Base-by-base conservation (phyloP, 2,797 vertebrate species). In the Aphelocoma californica region DNA sequence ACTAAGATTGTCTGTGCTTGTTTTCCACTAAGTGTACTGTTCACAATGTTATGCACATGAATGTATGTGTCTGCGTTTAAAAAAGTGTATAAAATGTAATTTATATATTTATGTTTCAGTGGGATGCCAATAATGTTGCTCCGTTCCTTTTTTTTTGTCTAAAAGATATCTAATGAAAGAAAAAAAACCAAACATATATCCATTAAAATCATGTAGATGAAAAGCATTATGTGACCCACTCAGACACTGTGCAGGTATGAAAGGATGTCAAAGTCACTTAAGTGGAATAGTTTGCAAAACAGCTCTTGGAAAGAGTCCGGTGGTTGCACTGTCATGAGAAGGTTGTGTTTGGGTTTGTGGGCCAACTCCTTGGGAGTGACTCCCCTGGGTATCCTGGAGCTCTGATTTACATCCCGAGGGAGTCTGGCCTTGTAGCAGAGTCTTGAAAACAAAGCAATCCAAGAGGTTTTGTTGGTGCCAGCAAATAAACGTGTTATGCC, bases 51-150 rank as follows among this genome's bases (percentile, higher is more conserved):
- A 97, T 96, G 96, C 97, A 97, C 89, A 95, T 95, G 96, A 95
- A 95, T 96, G 90, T 96, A 96, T 97, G 97, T 97, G 93, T 97
- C 95, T 97, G 95, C 81, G 92, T 97, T 95, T 93, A 95, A 97
- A 70, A 87, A 86, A 93, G 95, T 97, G 90, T 95, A 95, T 95
- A 97, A 96, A 95, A 84, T 96, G 96, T 96, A 96, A 95, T 96
- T 96, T 97, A 94, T 96, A 96, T 97, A 95, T 97, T 97, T 97
- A 97, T 97, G 96, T 97, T 96, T 97, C 92, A 57, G 86, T 96
- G 96, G 96, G 93, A 96, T 95, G 87, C 92, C 73, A 88, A 84
- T 95, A 81, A 95, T 92, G 71, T 97, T 88, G 95, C 95, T 97
- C 89, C 45, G 64, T 94, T 88, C 79, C 70, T 88, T 94, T 86